Percentiles rank a stretch among this genome's conserved stretches.
Conservation (phyloP, 2,888 invertebrate genomes). For the Pandemis heparana region DNA sequence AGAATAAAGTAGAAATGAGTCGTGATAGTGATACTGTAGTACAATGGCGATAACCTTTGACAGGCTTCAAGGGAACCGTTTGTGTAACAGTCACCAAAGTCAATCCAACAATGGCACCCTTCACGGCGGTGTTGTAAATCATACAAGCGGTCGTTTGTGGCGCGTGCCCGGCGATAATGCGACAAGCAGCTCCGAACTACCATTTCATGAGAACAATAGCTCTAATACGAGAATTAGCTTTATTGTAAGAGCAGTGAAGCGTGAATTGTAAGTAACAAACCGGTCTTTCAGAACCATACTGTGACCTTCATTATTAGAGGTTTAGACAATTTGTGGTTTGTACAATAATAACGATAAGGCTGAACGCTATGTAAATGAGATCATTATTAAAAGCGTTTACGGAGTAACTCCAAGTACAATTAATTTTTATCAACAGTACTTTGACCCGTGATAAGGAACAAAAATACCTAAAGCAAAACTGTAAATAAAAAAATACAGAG, state of each 20-base stretch:
- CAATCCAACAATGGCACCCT: constrained; percentile 75
- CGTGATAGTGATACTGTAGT: constrained; percentile 44
- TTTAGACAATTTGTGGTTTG: constrained; percentile 46
- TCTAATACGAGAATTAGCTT: constrained; percentile 50
- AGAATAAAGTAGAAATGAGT: constrained; percentile 9
- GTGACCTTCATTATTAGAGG: constrained; percentile 27
- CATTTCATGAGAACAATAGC: constrained; percentile 52
- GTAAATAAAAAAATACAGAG: neutral
- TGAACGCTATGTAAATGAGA: neutral
- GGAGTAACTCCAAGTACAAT: constrained; percentile 7
- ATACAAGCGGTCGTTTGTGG: constrained; percentile 75
- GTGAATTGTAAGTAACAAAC: constrained; percentile 63
- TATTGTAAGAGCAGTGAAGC: constrained; percentile 50
- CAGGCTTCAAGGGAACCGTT: constrained; percentile 70
- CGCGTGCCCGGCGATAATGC: constrained; percentile 71
- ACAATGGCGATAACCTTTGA: constrained; percentile 70
- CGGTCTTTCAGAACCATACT: constrained; percentile 63
- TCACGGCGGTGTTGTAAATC: constrained; percentile 75
- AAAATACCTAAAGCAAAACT: neutral
- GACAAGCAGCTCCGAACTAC: constrained; percentile 47
- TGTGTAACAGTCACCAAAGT: constrained; percentile 70
- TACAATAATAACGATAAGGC: constrained; percentile 51
- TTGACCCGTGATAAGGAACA: constrained; percentile 13
- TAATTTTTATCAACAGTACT: constrained; percentile 18
- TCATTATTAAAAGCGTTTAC: constrained; percentile 22